Conservation (phyloP, 2,888 invertebrate genomes). For the Dolichomitus sp. region DNA sequence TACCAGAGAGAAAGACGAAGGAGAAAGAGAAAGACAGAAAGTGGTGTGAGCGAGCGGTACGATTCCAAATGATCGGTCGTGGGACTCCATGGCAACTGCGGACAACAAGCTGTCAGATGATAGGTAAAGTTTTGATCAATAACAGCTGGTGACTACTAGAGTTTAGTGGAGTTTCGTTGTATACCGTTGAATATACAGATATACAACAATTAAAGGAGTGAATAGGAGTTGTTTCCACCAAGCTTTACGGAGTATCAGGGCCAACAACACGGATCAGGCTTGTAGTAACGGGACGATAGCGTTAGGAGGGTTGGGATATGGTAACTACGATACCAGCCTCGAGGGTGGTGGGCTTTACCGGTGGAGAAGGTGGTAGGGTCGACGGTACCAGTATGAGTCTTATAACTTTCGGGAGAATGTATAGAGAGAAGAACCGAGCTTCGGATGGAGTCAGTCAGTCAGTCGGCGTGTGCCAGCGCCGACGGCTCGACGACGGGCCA, state of each 20-base stretch:
- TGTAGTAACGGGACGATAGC: conserved; percentile 61
- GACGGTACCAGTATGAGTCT: conserved; percentile 60
- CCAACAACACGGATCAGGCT: conserved; percentile 53
- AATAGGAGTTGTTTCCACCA: conserved; percentile 7
- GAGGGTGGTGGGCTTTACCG: conserved; percentile 61
- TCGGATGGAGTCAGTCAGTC: conserved; percentile 76
- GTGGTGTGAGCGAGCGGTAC: conserved; percentile 49
- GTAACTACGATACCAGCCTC: conserved; percentile 36
- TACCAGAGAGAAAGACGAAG: not conserved
- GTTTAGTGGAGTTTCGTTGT: conserved; percentile 66
- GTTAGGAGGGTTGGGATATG: conserved; percentile 58
- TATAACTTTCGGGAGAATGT: conserved; percentile 48
- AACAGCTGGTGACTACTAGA: conserved; percentile 82
- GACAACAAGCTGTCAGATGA: conserved; percentile 86
- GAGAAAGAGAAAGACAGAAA: conserved; percentile 22
- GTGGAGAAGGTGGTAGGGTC: conserved; percentile 48
- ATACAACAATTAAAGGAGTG: conserved; percentile 2
- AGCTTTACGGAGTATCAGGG: conserved; percentile 29
- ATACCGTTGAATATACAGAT: not conserved
- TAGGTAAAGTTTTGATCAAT: conserved; percentile 86
- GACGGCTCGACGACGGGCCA: conserved; percentile 68
- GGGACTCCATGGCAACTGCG: conserved; percentile 84
- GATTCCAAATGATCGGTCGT: conserved; percentile 83
- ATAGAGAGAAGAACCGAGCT: conserved; percentile 22
- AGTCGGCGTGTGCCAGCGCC: conserved; percentile 82